These are phyloP conservation scores for Endomychus coccineus DNA, from an alignment of 2,888 invertebrate genomes.

Conservation along the genomic window DNA sequence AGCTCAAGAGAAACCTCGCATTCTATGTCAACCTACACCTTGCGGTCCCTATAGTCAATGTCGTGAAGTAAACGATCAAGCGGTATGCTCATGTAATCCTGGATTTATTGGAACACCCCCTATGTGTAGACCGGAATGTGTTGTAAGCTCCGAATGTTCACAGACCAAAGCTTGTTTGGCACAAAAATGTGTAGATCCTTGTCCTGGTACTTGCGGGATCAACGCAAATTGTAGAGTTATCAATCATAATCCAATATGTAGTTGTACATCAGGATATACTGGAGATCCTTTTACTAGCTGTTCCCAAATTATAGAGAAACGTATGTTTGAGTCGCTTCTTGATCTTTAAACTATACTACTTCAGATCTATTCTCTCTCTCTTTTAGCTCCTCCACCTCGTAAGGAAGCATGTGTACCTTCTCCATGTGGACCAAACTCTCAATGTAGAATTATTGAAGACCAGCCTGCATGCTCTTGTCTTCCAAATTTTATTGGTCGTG, in stretches of 20 bases:
- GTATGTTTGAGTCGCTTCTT: constrained; percentile 26
- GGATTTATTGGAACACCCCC: constrained; percentile 61
- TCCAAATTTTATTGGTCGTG: constrained; percentile 71
- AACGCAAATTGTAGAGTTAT: constrained; percentile 60
- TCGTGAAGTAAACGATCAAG: constrained; percentile 53
- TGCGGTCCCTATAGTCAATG: constrained; percentile 63
- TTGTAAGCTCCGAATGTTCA: constrained; percentile 59
- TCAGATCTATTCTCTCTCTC: constrained; percentile 7
- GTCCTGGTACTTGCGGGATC: constrained; percentile 57
- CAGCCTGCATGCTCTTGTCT: constrained; percentile 82
- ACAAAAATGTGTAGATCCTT: constrained; percentile 60
- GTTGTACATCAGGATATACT: constrained; percentile 53
- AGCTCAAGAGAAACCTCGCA: constrained; percentile 31
- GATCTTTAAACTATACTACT: background rate
- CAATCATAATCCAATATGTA: constrained; percentile 62
- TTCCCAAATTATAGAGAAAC: constrained; percentile 35
- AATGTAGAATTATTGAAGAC: constrained; percentile 70
- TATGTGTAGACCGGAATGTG: constrained; percentile 58
- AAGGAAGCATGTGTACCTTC: constrained; percentile 65
- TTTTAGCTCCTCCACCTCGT: constrained; percentile 39
- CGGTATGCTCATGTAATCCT: constrained; percentile 54
- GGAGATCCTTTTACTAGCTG: constrained; percentile 59
- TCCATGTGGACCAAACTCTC: constrained; percentile 77
- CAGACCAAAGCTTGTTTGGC: constrained; percentile 55
- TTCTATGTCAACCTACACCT: constrained; percentile 57